Percentiles rank a stretch among this genome's conserved stretches.
These are phyloP conservation scores for Anhinga rufa DNA, from an alignment of 2,113 vertebrate species.

Conservation along the genomic window DNA sequence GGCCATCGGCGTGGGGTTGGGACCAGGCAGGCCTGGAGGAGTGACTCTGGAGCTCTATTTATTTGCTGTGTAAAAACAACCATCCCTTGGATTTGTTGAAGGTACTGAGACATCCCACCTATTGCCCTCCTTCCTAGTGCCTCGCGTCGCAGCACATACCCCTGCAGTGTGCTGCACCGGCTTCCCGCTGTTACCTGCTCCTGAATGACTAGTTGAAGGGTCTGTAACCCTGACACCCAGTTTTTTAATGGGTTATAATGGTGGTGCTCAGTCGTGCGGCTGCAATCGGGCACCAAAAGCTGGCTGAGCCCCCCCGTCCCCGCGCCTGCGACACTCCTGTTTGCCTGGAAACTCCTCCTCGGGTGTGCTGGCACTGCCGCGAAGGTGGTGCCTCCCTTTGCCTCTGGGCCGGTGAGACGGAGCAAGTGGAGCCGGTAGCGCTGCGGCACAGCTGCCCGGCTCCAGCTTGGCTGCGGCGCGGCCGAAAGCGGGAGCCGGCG, in stretches of 20 bases:
- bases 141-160: fast-evolving
- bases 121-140: background rate
- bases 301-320: background rate
- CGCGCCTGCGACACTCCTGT: background rate
- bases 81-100: background rate
- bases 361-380: background rate
- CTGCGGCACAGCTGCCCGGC: background rate
- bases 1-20: background rate
- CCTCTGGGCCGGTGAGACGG: background rate
- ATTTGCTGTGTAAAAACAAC: background rate
- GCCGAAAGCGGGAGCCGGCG: background rate
- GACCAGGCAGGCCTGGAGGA: background rate
- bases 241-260: too few species aligned
- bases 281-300: background rate
- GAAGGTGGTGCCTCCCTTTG: background rate
- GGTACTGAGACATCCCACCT: background rate
- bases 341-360: background rate
- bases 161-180: background rate
- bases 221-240: background rate
- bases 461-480: background rate
- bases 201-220: background rate
- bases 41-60: background rate
- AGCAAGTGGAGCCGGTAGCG: background rate
- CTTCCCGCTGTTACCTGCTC: background rate
- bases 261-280: fast-evolving